Evolutionary conservation across 2,888 invertebrate genomes (phyloP).

Genomic region (Aleiodes alternator): DNA sequence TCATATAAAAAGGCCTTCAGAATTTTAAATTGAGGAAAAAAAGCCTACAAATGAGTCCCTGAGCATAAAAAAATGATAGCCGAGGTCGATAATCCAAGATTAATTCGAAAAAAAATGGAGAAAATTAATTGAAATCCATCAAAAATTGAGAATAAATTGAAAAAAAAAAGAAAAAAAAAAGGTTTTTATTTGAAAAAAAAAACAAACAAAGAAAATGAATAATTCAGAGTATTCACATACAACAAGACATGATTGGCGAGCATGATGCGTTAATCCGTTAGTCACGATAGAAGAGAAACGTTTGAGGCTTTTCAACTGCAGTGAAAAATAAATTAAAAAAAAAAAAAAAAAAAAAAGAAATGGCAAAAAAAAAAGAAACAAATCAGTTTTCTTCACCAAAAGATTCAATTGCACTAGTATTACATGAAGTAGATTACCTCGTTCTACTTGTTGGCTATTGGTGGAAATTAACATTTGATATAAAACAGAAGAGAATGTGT

Average conservation of each 20-base stretch:
- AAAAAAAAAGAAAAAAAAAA: no score
- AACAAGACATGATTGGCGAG: constrained; percentile 59
- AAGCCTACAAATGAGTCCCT: constrained; percentile 1
- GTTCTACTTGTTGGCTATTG: constrained; percentile 74
- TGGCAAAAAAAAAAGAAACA: no score
- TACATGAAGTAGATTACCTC: constrained; percentile 71
- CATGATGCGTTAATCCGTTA: constrained; percentile 61
- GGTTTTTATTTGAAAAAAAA: neutral
- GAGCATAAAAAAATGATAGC: constrained; percentile 8
- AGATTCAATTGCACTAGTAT: constrained; percentile 53
- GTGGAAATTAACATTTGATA: constrained; percentile 54
- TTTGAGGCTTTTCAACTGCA: constrained; percentile 45
- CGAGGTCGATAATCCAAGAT: constrained; percentile 14
- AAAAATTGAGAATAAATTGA: neutral
- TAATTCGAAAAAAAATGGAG: constrained; percentile 12
- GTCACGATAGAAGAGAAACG: constrained; percentile 59
- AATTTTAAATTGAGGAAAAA: neutral
- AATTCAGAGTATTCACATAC: constrained; percentile 53
- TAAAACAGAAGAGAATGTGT: constrained; percentile 11
- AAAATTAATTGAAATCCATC: neutral
- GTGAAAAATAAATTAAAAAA: constrained; percentile 63
- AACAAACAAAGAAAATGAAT: neutral
- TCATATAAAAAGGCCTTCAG: constrained; percentile 19
- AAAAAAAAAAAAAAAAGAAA: constrained; percentile 46
- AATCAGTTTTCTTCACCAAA: no score